A percentile compares a stretch with the other conserved stretches of the same genome.
These are phyloP conservation scores for Lycophotia porphyrea DNA, from an alignment of 2,888 invertebrate species.

Conservation along the genomic window DNA sequence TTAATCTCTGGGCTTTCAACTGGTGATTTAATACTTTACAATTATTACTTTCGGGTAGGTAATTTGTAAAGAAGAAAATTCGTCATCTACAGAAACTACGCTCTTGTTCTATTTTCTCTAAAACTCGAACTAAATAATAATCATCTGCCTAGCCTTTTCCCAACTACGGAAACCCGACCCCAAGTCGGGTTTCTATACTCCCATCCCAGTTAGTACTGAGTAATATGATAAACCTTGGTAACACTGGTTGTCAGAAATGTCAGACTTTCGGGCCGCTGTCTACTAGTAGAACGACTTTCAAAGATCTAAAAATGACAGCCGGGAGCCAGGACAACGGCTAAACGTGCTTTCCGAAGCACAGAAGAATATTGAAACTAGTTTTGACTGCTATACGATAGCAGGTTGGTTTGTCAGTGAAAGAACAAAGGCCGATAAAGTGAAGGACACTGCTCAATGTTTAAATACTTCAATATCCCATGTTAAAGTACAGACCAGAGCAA, in stretches of 20 bases:
- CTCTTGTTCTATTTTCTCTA: neutral
- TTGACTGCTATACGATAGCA: neutral
- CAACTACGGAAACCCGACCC: no score
- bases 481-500: neutral
- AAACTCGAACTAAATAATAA: neutral
- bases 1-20: conserved; percentile 27
- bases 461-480: neutral
- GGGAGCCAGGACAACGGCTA: no score
- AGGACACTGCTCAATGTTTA: neutral
- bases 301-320: no score
- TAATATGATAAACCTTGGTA: no score
- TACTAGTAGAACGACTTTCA: no score
- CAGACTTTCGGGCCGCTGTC: no score
- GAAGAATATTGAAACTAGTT: neutral
- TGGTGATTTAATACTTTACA: conserved; percentile 25
- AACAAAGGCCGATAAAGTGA: neutral
- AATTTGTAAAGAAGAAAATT: no score
- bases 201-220: no score
- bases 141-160: no score
- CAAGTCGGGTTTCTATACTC: no score
- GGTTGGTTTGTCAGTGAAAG: neutral
- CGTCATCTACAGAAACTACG: neutral
- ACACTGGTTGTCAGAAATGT: no score
- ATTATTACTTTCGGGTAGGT: neutral
- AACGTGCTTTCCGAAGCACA: no score